phyloP scores from a whole-genome alignment of 2,113 vertebrate species.

The Oriolus oriolus region DNA sequence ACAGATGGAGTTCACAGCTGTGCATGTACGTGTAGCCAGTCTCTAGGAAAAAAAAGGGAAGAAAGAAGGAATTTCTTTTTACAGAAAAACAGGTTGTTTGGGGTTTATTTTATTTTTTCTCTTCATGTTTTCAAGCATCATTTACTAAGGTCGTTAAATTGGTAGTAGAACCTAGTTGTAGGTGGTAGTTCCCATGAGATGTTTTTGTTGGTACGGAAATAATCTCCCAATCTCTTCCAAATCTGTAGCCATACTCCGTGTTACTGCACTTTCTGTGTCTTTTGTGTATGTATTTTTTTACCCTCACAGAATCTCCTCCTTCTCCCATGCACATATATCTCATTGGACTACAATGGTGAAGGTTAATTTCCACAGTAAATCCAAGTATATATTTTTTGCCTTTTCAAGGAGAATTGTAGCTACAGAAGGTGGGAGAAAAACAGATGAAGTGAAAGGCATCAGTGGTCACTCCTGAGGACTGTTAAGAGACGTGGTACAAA shows the following conservation, averaged over 20 bases:
- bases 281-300: background rate
- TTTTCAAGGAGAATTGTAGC: slow-evolving; percentile 15
- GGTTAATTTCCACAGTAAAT: background rate
- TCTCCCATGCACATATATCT: background rate
- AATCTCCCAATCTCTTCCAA: background rate
- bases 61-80: background rate
- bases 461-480: slow-evolving; percentile 17
- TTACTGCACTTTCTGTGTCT: background rate
- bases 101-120: background rate
- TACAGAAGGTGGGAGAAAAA: background rate
- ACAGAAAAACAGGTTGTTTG: background rate
- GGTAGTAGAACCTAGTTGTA: background rate
- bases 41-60: background rate
- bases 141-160: background rate
- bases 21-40: background rate
- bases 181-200: background rate
- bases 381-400: background rate
- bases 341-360: background rate
- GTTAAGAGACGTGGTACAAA: slow-evolving; percentile 17
- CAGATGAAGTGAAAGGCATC: slow-evolving; percentile 32
- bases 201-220: background rate
- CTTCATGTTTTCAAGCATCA: background rate
- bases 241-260: background rate
- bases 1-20: slow-evolving; percentile 58
- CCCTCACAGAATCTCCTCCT: background rate